Base-by-base conservation (phyloP, 2,113 vertebrate genomes). In the Numida meleagris region DNA sequence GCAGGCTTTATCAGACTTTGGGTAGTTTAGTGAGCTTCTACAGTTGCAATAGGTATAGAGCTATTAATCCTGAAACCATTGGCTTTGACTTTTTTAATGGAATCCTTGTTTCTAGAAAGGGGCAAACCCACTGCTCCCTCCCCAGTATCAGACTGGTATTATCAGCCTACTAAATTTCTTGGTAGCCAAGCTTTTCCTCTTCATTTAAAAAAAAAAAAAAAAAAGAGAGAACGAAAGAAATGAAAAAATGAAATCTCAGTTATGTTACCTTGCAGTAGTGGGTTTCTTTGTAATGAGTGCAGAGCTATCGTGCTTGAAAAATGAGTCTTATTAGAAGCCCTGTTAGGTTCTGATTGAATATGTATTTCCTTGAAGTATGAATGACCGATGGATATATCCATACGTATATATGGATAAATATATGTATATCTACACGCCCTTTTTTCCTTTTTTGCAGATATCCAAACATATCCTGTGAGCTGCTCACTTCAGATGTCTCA, bases 401-500 rank as follows among this genome's bases (percentile, higher is more conserved):
- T 5, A 43, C 42, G 42, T 43, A 14, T 43, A 61, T 20, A 24
- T n/a, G n/a, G n/a, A n/a, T n/a, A n/a, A n/a, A n/a, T n/a, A n/a
- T n/a, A n/a, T n/a, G n/a, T n/a, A n/a, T 45, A 15, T 17, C 12
- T 34, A 19, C 24, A 24, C 57, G 29, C 12, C 12, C 42, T 43
- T 43, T 78, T 13, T 89, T 51, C 3, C 51, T 95, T 85, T 93
- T 94, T 42, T 18, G 6, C 74, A 99, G 99, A 95, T 99, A 99
- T 78, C 99, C 99, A 92, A 99, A 99, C 96, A 99, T 99, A 98
- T 99, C 99, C 2, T 99, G 99, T 97, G 99, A 99, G 96, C 98
- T 99, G 94, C 99, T 99, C 66, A 99, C 99, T 34, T 99, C 99
- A 57, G 99, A 99, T 88, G 99, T 99, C 81, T 98, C 99, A 65